These are phyloP conservation scores for Trematomus bernacchii DNA, from an alignment of 2,797 vertebrate genomes.

Conservation along the genomic window DNA sequence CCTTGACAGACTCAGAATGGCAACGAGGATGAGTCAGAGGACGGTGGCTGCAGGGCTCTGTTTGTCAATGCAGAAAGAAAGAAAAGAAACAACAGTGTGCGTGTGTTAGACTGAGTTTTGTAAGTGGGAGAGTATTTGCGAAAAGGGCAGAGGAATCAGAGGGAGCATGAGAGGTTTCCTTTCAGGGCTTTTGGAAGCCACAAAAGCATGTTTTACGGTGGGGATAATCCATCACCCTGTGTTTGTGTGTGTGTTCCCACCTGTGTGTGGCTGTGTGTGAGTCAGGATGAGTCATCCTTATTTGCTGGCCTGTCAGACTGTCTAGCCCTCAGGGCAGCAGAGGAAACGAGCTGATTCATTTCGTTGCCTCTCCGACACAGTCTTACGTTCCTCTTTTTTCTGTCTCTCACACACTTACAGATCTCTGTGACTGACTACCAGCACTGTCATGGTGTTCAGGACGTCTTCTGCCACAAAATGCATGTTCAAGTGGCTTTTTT, in stretches of 20 bases:
- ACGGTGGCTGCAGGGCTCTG: slow-evolving; percentile 59
- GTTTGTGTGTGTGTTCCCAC: slow-evolving; percentile 14
- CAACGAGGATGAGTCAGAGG: slow-evolving; percentile 63
- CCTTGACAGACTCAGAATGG: slow-evolving; percentile 33
- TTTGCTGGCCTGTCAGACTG: slow-evolving; percentile 70
- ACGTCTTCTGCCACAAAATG: not conserved
- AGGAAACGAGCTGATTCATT: slow-evolving; percentile 64
- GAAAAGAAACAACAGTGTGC: not conserved
- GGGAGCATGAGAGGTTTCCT: slow-evolving; percentile 39
- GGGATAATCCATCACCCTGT: slow-evolving; percentile 36
- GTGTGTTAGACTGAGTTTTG: not conserved
- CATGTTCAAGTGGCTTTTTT: not conserved
- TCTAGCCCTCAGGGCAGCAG: slow-evolving; percentile 59
- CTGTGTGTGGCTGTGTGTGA: slow-evolving; percentile 25
- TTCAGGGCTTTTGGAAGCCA: slow-evolving; percentile 46
- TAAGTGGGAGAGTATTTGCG: slow-evolving; percentile 12
- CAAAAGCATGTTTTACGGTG: slow-evolving; percentile 44
- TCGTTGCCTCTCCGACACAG: slow-evolving; percentile 30
- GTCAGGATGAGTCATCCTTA: slow-evolving; percentile 77
- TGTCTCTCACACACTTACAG: slow-evolving; percentile 25
- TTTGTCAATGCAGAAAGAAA: slow-evolving; percentile 31
- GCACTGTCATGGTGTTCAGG: not conserved
- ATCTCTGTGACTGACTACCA: slow-evolving; percentile 3
- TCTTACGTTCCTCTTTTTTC: slow-evolving; percentile 24
- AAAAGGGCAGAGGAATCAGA: slow-evolving; percentile 30